Base-by-base conservation (phyloP, 2,888 invertebrate genomes). In the Lithophane ornitopus region DNA sequence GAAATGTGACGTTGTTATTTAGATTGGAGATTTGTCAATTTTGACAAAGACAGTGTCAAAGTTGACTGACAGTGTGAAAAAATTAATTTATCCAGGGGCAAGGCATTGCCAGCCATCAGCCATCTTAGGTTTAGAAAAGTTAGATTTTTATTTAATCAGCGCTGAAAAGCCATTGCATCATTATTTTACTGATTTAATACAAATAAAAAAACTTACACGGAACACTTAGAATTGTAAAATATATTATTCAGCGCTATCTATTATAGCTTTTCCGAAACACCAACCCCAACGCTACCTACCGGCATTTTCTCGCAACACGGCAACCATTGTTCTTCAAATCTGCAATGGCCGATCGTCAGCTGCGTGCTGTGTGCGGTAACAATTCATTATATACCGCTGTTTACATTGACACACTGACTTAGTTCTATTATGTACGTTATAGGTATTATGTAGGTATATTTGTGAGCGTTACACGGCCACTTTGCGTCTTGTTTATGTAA, bases 341-440 rank as follows among this genome's bases (percentile, higher is more conserved):
- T 39, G 61, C 74, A 80, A 73, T 67, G 76, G 49, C 54, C 26
- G 68, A 52, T 49, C 19, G 16, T 56, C 68, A 71, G 63, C 62
- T 69, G 75, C 69, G 56, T 26, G 4, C 78, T 52, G 28, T 67
- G 49, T 83, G 71, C 82, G 61, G 67, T 85, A 85, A 76, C 83
- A 62, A 88, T 80, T 65, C 56, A 80, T 69, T 86, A 69, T 71
- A 52, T 59, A 68, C 61, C 12, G 56, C 61, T 74, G 77, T 77
- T 77, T 80, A 88, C 86, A 80, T 85, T 87, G 86, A 88, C 86
- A 88, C 52, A 87, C 70, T 88, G 80, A 67, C 86, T 87, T 65
- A 81, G 77, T 76, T 78, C 59, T 65, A 65, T 73, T 74, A 75
- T 78, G 69, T 66, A 63, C 52, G n/a, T 56, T 66, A 58, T 68